Conservation (phyloP, 2,888 invertebrate species). For the Isoperla grammatica region DNA sequence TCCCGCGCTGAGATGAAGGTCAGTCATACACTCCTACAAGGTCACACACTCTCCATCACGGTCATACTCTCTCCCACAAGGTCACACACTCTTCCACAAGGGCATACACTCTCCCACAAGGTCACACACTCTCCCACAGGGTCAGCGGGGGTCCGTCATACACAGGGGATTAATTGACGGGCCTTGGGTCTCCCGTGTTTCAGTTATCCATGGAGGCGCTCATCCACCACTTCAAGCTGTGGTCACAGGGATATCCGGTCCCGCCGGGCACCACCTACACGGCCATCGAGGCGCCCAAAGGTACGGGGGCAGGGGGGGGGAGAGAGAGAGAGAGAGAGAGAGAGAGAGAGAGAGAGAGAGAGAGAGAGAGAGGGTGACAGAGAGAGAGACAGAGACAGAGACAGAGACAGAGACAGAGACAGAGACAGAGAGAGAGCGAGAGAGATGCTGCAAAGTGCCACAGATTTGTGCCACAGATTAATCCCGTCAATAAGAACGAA, state of each 20-base stretch:
- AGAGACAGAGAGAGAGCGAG: not conserved
- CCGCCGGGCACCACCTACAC: constrained; percentile 81
- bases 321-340: not conserved
- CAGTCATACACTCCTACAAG: no score
- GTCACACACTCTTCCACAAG: no score
- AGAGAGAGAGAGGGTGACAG: not conserved
- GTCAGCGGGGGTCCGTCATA: no score
- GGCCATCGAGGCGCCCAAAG: constrained; percentile 76
- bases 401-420: not conserved
- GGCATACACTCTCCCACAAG: no score
- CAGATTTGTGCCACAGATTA: no score
- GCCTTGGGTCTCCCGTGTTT: no score
- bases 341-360: not conserved
- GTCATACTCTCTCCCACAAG: no score
- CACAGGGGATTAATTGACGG: no score
- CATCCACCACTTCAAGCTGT: constrained; percentile 87
- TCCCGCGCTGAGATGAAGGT: no score
- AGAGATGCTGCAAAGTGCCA: not conserved
- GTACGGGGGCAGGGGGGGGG: constrained; percentile 35
- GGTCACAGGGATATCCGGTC: constrained; percentile 72
- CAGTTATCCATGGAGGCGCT: constrained; percentile 69
- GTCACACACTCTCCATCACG: no score
- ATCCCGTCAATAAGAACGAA: no score
- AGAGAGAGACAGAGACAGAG: not conserved
- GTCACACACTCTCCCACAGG: no score